Base-by-base conservation (phyloP, 2,888 invertebrate genomes). In the Microctonus hyperodae region DNA sequence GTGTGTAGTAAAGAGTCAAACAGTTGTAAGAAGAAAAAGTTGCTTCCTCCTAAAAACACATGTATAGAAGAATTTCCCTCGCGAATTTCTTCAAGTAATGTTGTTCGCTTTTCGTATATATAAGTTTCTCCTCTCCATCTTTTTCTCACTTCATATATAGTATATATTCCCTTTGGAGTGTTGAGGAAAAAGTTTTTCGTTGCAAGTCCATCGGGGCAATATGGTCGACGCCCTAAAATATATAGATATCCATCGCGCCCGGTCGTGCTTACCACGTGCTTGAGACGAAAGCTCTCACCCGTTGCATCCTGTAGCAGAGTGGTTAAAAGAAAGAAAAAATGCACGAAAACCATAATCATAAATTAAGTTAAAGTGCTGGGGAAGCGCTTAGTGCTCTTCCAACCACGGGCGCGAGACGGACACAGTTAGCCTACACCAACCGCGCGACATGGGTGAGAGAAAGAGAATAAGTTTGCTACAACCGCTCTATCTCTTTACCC, bases 351-450 rank as follows among this genome's bases (percentile, higher is more conserved):
- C 77, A 78, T 78, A 78, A 78, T 78, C 78, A 75, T 79, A 79
- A 79, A 79, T 78, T 78, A 79, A 73, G 75, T 76, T 79, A 78
- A 79, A 79, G 79, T 78, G 78, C 75, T 73, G 70, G 74, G 71
- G 74, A 75, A 77, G 76, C 77, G 78, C 76, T 79, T 79, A 70
- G 68, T 67, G 67, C 69, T 62, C 61, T 58, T 28, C 58, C 59
- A 61, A 63, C 70, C 65, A 67, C 55, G 35, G 50, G 56, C 57
- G 67, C 60, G 65, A 60, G 69, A 69, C 64, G 62, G 73, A 68
- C 71, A 71, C 72, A 70, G 73, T 73, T 74, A 72, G 70, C 69
- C 70, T 67, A 58, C 67, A 67, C 40, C 44, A 66, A 51, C 64
- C 64, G 48, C 64, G 48, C 44, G 44, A n/a, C 44, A 44, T 20